Percentiles rank a stretch among this genome's conserved stretches.
Evolutionary conservation across 1,140 invertebrate species (phyloP).

Genomic region (Marisa cornuarietis): DNA sequence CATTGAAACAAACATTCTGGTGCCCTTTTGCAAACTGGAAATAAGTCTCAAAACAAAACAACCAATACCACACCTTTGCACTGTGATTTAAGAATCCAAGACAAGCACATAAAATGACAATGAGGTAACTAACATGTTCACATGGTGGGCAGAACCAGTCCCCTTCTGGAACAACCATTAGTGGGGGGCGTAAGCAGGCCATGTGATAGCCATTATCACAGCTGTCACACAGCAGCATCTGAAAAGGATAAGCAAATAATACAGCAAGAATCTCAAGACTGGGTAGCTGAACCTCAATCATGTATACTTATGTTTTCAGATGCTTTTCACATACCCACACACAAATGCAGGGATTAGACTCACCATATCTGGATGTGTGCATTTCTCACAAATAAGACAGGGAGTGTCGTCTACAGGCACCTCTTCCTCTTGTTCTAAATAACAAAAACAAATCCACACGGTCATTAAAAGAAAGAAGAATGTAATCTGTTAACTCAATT

Average conservation of each 20-base stretch:
- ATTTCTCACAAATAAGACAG: constrained; percentile 87
- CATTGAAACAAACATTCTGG: too few relatives aligned
- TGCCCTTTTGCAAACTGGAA: too few relatives aligned
- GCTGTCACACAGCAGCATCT: constrained; percentile 91
- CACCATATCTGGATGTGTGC: constrained; percentile 89
- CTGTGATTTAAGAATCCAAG: not conserved
- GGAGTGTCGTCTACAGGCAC: constrained; percentile 66
- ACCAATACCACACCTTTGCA: not conserved
- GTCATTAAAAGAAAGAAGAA: too few relatives aligned
- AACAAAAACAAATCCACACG: constrained; percentile 13
- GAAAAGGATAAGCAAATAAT: constrained; percentile 12
- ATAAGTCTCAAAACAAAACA: too few relatives aligned
- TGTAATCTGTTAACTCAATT: too few relatives aligned
- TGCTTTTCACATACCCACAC: too few relatives aligned
- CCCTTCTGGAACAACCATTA: constrained; percentile 93
- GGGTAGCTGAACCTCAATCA: too few relatives aligned
- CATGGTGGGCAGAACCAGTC: constrained; percentile 98
- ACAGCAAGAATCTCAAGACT: too few relatives aligned
- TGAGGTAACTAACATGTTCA: constrained; percentile 75
- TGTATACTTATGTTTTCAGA: too few relatives aligned
- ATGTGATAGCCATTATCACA: constrained; percentile 96
- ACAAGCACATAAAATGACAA: not conserved
- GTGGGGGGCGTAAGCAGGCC: constrained; percentile 87
- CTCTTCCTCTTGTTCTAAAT: constrained; percentile 36
- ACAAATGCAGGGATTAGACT: constrained; percentile 8